Evolutionary conservation across 2,797 vertebrate species (phyloP).

Genomic region (Malacoctenus gilli): DNA sequence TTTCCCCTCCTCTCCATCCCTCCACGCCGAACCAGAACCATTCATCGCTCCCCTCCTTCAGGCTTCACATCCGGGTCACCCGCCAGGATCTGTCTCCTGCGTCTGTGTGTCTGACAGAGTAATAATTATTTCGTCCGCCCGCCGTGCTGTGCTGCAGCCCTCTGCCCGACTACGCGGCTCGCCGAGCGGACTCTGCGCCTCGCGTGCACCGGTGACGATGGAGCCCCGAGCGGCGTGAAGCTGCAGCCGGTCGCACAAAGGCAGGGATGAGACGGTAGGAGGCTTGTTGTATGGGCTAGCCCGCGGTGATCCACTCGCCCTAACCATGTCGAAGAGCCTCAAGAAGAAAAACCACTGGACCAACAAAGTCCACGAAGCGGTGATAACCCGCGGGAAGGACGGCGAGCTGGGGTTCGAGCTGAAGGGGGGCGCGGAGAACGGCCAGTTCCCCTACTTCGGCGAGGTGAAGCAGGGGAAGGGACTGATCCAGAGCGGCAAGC

Average conservation of each 20-base stretch:
- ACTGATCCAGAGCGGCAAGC: constrained; percentile 92
- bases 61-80: constrained; percentile 89
- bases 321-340: constrained; percentile 98
- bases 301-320: constrained; percentile 74
- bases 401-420: constrained; percentile 96
- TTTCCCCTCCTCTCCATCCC: constrained; percentile 75
- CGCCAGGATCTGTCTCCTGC: constrained; percentile 73
- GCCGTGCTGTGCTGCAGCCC: constrained; percentile 65
- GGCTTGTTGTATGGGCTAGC: constrained; percentile 69
- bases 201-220: constrained; percentile 68
- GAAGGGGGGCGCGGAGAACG: constrained; percentile 94
- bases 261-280: constrained; percentile 76
- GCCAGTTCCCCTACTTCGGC: constrained; percentile 96
- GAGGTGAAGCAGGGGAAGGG: constrained; percentile 95
- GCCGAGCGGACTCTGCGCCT: constrained; percentile 70
- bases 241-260: constrained; percentile 65
- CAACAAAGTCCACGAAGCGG: constrained; percentile 98
- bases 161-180: constrained; percentile 66
- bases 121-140: constrained; percentile 62
- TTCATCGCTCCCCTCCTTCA: constrained; percentile 80
- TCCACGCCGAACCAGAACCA: constrained; percentile 79
- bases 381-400: constrained; percentile 90
- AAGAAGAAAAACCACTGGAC: constrained; percentile 99
- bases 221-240: constrained; percentile 68
- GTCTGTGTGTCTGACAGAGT: constrained; percentile 70